Evolutionary conservation across 2,888 invertebrate genomes (phyloP), one percentile per base, ranked within the genome.

Genomic region (Deroplatys truncata): DNA sequence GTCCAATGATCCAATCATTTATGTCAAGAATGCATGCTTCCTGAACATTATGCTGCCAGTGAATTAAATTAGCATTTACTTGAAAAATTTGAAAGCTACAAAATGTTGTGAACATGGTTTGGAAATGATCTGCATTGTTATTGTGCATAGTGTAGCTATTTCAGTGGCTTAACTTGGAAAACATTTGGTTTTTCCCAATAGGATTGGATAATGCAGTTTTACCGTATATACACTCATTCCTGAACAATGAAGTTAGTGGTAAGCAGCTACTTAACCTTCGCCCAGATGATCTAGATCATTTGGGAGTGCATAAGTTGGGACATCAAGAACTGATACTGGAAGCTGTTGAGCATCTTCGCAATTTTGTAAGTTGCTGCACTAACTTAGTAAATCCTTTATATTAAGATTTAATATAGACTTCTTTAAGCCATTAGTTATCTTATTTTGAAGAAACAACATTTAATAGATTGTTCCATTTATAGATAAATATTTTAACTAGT

Each of bases 321-420:
- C 98, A 99, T 93, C 98, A 99, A 93, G 98, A 98, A 93, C 96
- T 98, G 89, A 96, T 99, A 91, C 94, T 99, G 85, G 98, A 98
- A 93, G 98, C 98, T 88, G 97, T 99, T 25, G 98, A 98, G 92
- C 97, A 98, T 92, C 95, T 99, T 86, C 94, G 97, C 92, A 97
- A 98, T 94, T 97, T 98, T 94, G 98, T 98, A 94, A 95, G 96
- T 94, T 72, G 56, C 20, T 84, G 89, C 90, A 31, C 84, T 49
- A 86, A 88, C 82, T 43, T 43, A 43, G 13, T 29, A 84, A 84
- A 7, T 28, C 2, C 9, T 28, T 29, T 20, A 20, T 29, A 28
- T 84, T n/a, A 28, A 5, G 16, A 4, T n/a, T 84, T n/a, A 84
- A 15, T 28, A 2, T 3, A 84, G 8, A 31, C 2, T 28, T 84